Evolutionary conservation across 2,113 vertebrate genomes (phyloP).

Genomic region (Urocolius indicus): DNA sequence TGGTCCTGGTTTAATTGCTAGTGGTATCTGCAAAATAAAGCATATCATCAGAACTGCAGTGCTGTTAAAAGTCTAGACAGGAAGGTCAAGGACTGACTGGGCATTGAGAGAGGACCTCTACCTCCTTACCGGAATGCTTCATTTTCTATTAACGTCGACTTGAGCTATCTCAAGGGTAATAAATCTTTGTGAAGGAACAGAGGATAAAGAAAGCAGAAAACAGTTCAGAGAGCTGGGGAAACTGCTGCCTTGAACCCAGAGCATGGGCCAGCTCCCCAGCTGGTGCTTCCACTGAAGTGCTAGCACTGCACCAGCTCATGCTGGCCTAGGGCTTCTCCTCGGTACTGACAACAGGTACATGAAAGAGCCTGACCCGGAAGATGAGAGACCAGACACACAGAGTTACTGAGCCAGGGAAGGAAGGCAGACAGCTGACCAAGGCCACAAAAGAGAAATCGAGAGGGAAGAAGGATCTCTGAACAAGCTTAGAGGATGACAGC

Average conservation of each 20-base stretch:
- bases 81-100: conserved; percentile 31
- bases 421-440: neutral
- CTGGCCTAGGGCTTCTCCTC: neutral
- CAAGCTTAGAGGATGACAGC: neutral
- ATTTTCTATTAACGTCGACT: conserved; percentile 12
- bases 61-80: neutral
- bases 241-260: neutral
- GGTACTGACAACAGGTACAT: neutral
- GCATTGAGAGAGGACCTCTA: neutral
- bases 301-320: neutral
- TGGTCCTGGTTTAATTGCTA: conserved; percentile 12
- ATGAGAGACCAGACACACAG: neutral
- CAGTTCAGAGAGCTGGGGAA: neutral
- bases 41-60: neutral
- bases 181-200: neutral
- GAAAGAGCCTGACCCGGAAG: neutral
- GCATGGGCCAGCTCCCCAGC: neutral
- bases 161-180: conserved; percentile 27
- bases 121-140: neutral
- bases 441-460: neutral
- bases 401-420: neutral
- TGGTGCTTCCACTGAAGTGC: neutral
- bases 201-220: neutral
- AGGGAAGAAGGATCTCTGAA: neutral
- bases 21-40: neutral